Evolutionary conservation across 92 coral and sea anemone genomes (phyloP), one percentile per base, ranked within the genome.

Genomic region (Epizoanthus fatuus): DNA sequence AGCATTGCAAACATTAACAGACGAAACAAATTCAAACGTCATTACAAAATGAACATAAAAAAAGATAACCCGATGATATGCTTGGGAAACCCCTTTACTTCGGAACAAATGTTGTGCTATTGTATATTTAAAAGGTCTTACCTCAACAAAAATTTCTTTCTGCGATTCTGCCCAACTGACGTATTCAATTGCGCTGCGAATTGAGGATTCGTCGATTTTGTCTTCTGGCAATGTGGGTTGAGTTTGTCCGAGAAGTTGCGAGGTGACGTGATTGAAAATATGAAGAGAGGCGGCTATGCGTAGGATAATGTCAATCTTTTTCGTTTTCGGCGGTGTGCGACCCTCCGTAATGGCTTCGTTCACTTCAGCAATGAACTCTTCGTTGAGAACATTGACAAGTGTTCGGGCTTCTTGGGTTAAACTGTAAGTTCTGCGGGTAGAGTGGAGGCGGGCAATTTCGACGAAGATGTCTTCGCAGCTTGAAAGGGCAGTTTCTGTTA

Each of bases 311-410:
- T 89, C 92, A 19, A 63, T 22, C 25, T 51, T 89, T 62, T 79
- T 89, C 10, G 82, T 53, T 39, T 89, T 84, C 3, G 92, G 89
- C 11, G 81, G 77, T 9, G 22, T 42, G 8, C n/a, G 32, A 13
- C 89, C 89, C 19, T 79, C 64, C 7, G 8, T 11, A 16, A 89
- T 75, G 5, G 92, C 83, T 39, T 76, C 89, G 71, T 89, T 88
- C 12, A 83, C 72, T 10, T 82, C 84, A 0, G 49, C 7, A 12
- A 83, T 75, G 29, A 88, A 83, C 22, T 76, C 85, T 47, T 75
- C 85, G 47, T 83, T 67, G 2, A 75, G 37, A 7, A 13, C 32
- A 17, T 54, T 67, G 44, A 86, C 3, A 17, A 44, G 40, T 19
- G 16, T 17, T 4, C 10, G 5, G 29, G 90, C 90, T 5, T 53